phyloP scores from a whole-genome alignment of 1,140 invertebrate species.

The Bombus superbus region DNA sequence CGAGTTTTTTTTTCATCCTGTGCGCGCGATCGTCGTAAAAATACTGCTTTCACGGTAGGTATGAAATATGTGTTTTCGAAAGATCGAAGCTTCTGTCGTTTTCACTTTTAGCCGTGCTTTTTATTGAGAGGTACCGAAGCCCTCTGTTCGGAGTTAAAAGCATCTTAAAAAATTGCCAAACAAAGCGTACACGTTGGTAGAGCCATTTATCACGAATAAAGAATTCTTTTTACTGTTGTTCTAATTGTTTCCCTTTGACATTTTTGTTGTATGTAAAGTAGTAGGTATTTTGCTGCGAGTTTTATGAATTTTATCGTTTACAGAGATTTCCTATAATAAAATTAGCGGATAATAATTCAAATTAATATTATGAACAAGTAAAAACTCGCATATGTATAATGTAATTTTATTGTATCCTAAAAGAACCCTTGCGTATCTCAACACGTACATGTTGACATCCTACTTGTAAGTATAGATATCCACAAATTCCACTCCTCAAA shows the following conservation, averaged over 20 bases:
- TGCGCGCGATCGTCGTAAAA: neutral
- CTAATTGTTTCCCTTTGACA: neutral
- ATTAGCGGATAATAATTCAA: neutral
- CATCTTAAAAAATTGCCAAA: neutral
- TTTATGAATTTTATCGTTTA: neutral
- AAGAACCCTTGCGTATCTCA: too few relatives aligned
- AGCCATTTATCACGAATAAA: neutral
- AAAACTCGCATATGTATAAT: neutral
- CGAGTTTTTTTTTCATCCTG: slow-evolving; percentile 49
- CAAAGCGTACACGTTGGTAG: too few relatives aligned
- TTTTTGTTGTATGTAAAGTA: neutral
- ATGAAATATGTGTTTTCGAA: slow-evolving; percentile 7
- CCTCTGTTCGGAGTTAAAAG: neutral
- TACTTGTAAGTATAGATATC: neutral
- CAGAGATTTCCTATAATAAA: neutral
- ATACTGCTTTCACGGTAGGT: slow-evolving; percentile 22
- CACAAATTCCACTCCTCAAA: too few relatives aligned
- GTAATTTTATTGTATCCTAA: neutral
- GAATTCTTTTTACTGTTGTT: neutral
- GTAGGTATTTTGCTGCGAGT: neutral
- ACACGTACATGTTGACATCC: neutral
- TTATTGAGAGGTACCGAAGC: neutral
- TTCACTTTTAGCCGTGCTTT: slow-evolving; percentile 14
- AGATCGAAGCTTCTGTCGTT: neutral
- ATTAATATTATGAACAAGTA: neutral